Percentiles rank a stretch among this genome's conserved stretches.
phyloP scores from a whole-genome alignment of 2,888 invertebrate species.

The Protonemura montana region DNA sequence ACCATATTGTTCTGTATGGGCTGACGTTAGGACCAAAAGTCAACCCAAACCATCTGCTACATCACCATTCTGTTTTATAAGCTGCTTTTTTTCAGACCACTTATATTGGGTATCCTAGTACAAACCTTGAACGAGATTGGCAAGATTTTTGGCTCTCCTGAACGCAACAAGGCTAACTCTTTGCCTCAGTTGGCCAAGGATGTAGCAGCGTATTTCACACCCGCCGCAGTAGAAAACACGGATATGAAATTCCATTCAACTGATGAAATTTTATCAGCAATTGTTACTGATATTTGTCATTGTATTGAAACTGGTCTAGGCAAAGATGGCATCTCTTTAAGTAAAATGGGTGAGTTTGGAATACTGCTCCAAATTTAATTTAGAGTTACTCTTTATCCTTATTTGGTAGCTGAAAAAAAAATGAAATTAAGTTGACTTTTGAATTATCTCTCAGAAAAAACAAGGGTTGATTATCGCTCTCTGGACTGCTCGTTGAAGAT shows the following conservation, averaged over 20 bases:
- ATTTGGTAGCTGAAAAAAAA: not conserved
- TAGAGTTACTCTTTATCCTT: not conserved
- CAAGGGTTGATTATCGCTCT: not conserved
- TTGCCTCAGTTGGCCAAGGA: slow-evolving; percentile 16
- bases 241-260: not conserved
- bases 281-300: not conserved
- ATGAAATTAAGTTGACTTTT: not conserved
- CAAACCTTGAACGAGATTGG: slow-evolving; percentile 16
- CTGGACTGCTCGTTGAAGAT: slow-evolving; percentile 9
- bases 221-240: not conserved
- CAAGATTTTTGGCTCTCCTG: slow-evolving; percentile 25
- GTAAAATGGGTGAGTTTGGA: not conserved
- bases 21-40: too few relatives aligned
- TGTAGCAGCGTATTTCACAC: not conserved
- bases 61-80: too few relatives aligned
- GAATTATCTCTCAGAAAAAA: not conserved
- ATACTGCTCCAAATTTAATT: not conserved
- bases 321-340: not conserved
- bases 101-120: slow-evolving; percentile 19
- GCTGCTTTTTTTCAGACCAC: slow-evolving; percentile 24
- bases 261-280: not conserved
- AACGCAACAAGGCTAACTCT: slow-evolving; percentile 26
- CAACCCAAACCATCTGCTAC: too few relatives aligned
- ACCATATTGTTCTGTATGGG: too few relatives aligned
- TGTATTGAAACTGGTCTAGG: not conserved